Base-by-base conservation (phyloP, 2,797 vertebrate genomes). In the Myiothlypis chrysogaster region DNA sequence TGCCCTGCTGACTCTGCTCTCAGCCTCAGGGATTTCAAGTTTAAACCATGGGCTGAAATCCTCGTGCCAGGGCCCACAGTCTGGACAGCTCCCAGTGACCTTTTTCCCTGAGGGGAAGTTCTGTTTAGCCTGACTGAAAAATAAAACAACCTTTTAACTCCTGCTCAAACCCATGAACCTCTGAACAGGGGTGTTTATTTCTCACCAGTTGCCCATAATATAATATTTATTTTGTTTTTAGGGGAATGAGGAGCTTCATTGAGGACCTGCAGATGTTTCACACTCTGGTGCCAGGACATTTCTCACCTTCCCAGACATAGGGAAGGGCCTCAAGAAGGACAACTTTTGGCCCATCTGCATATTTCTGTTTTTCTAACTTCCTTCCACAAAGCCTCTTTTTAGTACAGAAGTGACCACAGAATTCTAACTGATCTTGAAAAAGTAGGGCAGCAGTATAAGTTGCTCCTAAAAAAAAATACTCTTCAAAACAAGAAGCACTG, bases 241-340 rank as follows among this genome's bases (percentile, higher is more conserved):
- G 41, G 63, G n/a, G 46, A 22, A 76, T 91, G 73, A 94, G 87
- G 78, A 72, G 50, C 63, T 86, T 81, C 69, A 72, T 55, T 96
- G 83, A 94, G 78, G 53, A 83, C 49, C 65, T 69, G 61, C 79
- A 93, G 92, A 84, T 90, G 68, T 57, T 91, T 85, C 39, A 61
- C 46, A 24, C 43, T 35, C 43, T 43, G 50, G 66, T 71, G 64
- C n/a, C 57, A 75, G 83, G 72, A 81, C 25, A 32, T 93, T 88
- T 94, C 88, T 94, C 83, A 91, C 77, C 72, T 94, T 94, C 39
- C 76, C 85, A 93, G 80, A 50, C 76, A 83, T 47, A 90, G 44
- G 76, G 75, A 73, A 56, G 15, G 52, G 59, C 60, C 64, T 91
- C 60, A 89, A 75, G 59, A 71, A 81, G 83, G 60, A 73, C n/a